These are phyloP conservation scores for Trialeurodes vaporariorum DNA, from an alignment of 1,140 invertebrate genomes.

Conservation along the genomic window DNA sequence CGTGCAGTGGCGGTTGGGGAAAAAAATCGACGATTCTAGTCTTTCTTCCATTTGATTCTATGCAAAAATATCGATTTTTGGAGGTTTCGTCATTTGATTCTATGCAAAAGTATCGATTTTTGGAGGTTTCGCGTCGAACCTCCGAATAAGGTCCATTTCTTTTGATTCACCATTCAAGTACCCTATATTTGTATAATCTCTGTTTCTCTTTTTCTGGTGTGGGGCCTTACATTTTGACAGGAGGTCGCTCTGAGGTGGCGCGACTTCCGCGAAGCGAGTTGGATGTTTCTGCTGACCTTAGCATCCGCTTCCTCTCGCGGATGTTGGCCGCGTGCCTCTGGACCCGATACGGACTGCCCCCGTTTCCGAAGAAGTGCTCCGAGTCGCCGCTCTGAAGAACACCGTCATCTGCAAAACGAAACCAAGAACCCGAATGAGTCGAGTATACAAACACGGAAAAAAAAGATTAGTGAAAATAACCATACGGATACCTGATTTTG, in stretches of 20 bases:
- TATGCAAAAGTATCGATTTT: too few species aligned
- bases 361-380: slow-evolving; percentile 1
- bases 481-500: too few species aligned
- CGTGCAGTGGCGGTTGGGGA: too few species aligned
- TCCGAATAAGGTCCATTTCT: too few species aligned
- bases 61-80: too few species aligned
- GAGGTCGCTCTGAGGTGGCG: slow-evolving; percentile 23
- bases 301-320: slow-evolving; percentile 88
- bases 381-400: neutral
- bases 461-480: too few species aligned
- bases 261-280: slow-evolving; percentile 11
- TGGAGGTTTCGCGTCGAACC: neutral
- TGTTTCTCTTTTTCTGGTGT: slow-evolving; percentile 3
- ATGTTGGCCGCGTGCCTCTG: slow-evolving; percentile 85
- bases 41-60: too few species aligned
- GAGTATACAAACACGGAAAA: too few species aligned
- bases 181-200: too few species aligned
- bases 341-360: slow-evolving; percentile 66
- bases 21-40: neutral
- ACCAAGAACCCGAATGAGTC: too few species aligned
- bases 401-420: neutral
- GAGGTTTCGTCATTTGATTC: too few species aligned
- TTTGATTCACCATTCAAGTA: too few species aligned
- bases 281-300: slow-evolving; percentile 56
- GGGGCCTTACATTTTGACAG: slow-evolving; percentile 33